Base-by-base conservation (phyloP, 2,888 invertebrate genomes). In the Pelosia muscerda region DNA sequence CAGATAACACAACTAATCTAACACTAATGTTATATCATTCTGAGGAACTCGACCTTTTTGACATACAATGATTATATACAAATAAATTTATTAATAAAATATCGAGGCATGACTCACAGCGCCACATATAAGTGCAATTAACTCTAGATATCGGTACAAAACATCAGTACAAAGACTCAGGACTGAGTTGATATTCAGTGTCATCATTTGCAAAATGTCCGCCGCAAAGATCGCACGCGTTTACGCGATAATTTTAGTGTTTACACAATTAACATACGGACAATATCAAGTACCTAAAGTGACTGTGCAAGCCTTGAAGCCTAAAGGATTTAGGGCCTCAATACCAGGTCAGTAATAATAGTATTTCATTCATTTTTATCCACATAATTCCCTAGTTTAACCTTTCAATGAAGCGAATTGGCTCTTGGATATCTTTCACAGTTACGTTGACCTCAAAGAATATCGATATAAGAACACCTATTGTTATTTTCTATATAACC, bases 281-380 rank as follows among this genome's bases (percentile, higher is more conserved):
- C 83, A 84, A 25, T 88, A 85, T 55, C 77, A 69, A 42, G 73
- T 95, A 2, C 96, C 96, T 0, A 88, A 91, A 57, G 95, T 96
- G 2, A 91, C 81, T n/a, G 91, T 96, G 58, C 92, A 95, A 73
- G 95, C 94, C 1, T 88, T 96, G 1, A 87, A 84, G 64, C 96
- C 96, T 0, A 95, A 87, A 85, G 96, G 96, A 75, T 88, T 96
- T 15, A 88, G 92, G 22, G 95, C 96, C 15, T 96, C 95, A 0
- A 95, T 96, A 80, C 96, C 96, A 78, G 95, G 96, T 96, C 81
- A 87, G 90, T 78, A 42, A 38, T 3, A 1, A 22, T 23, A n/a
- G 2, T 34, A 2, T 59, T 23, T 19, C 42, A 42, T 42, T 42
- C 19, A 42, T 42, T 42, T 38, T 42, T 42, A n/a, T n/a, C n/a